Base-by-base conservation (phyloP, 2,113 vertebrate genomes). In the Muntiacus reevesi region DNA sequence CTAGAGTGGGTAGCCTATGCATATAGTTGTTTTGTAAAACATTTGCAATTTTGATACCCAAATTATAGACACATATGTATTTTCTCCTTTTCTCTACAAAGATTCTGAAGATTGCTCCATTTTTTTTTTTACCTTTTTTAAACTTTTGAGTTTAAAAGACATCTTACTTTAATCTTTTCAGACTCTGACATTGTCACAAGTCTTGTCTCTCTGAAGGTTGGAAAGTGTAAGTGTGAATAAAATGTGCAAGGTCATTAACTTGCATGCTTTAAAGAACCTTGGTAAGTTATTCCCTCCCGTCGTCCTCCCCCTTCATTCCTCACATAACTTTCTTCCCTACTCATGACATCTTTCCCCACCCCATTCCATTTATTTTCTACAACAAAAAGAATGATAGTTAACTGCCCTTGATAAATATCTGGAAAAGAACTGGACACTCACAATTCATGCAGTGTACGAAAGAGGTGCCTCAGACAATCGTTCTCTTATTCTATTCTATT, bases 271-370 rank as follows among this genome's bases (percentile, higher is more conserved):
- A 94, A 76, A 97, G 97, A 97, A 98, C 97, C 62, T 91, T 95
- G 95, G 93, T 40, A 0, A 92, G 83, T 59, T 95, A 74, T 36
- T 97, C 96, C 88, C 7, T 45, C 95, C 95, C 76, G 67, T 86
- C 89, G 54, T 89, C 97, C 96, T 97, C 97, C 96, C 95, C 96
- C 94, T 97, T 98, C 98, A 98, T 98, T 98, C 98, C 96, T 96
- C 94, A 92, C 98, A 95, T 98, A 96, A 78, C 92, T 98, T 97
- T 97, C 93, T 96, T 89, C 87, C 96, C 96, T 36, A 79, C 95
- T 98, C 98, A 97, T 67, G 28, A 15, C 86, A 95, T 87, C 91
- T 95, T 84, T 88, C 50, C 81, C 96, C 47, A 16, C 95, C 87
- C 95, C 92, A 89, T 47, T 57, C 6, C 21, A 96, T 97, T 97